A percentile compares a stretch with the other conserved stretches of the same genome.
phyloP scores from a whole-genome alignment of 1,140 invertebrate genomes.

The Geopemphigus sp. region DNA sequence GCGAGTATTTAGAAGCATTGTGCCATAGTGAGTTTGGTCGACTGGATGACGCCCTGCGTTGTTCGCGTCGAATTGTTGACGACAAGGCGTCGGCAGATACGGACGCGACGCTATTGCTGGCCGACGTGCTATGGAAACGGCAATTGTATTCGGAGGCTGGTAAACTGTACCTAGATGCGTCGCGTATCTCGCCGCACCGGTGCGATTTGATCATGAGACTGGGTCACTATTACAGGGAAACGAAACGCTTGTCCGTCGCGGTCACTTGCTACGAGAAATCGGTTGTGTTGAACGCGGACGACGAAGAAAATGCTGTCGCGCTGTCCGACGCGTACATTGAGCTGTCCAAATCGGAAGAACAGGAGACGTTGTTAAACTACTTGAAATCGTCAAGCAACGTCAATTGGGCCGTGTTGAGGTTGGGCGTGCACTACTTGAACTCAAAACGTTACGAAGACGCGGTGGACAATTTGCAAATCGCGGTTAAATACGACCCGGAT shows the following conservation, averaged over 20 bases:
- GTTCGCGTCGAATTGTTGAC: no score
- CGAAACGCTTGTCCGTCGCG: slow-evolving; percentile 3
- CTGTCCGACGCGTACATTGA: slow-evolving; percentile 9
- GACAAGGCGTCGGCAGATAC: neutral
- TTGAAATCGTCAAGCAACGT: slow-evolving; percentile 17
- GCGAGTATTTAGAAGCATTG: slow-evolving; percentile 12
- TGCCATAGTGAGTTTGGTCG: slow-evolving; percentile 5
- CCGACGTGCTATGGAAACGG: slow-evolving; percentile 16
- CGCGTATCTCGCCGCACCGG: slow-evolving; percentile 6
- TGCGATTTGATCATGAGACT: slow-evolving; percentile 34
- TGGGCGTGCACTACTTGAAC: slow-evolving; percentile 32
- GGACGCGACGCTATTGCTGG: neutral
- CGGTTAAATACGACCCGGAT: slow-evolving; percentile 24
- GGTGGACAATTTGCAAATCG: slow-evolving; percentile 26
- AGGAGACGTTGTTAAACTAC: slow-evolving; percentile 16
- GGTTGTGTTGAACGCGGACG: slow-evolving; percentile 19
- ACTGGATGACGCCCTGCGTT: slow-evolving; percentile 15
- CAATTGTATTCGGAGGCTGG: neutral
- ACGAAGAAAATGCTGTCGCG: slow-evolving; percentile 17
- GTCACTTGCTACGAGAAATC: slow-evolving; percentile 38
- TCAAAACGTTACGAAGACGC: slow-evolving; percentile 25
- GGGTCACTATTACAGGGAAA: slow-evolving; percentile 39
- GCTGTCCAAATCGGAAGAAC: slow-evolving; percentile 19
- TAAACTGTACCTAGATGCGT: slow-evolving; percentile 28
- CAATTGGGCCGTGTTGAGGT: slow-evolving; percentile 25